Evolutionary conservation across 2,113 vertebrate species (phyloP), one percentile per base, ranked within the genome.

Genomic region (Platysternon megacephalum): DNA sequence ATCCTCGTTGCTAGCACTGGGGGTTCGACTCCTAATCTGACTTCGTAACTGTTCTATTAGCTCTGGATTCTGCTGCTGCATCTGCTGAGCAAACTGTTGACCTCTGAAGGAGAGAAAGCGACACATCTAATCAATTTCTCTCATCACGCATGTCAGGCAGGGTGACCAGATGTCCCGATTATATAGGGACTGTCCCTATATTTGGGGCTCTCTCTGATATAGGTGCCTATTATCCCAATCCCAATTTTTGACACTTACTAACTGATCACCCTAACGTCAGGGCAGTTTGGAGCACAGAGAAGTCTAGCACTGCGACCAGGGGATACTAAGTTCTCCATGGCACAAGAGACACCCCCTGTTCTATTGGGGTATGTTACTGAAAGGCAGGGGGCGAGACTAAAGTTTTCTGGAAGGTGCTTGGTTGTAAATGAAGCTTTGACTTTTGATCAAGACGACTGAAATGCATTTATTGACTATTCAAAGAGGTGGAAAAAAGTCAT

Each of bases 41-140:
- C 98, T 99, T 39, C 99, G 98, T 78, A 99, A 98, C 98, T 99
- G 99, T 93, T 99, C 99, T 49, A 99, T 99, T 19, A 99, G 97
- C 94, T 99, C 99, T 0, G 99, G 99, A 55, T 99, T 99, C 97
- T 99, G 99, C 98, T 99, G 99, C 97, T 99, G 99, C 99, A 99
- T 99, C 98, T 99, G 99, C 97, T 99, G 99, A 1, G 99, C 99
- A 0, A 99, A 99, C 97, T 99, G 99, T 94, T 99, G 99, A 35
- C 99, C 99, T 65, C 99, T 99, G 96, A 3, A 49, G 53, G 79
- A 32, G 28, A 46, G n/a, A 5, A 29, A 55, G 51, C 19, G 11
- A 24, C 3, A 3, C 68, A 10, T 5, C 65, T 39, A 39, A 72
- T 22, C 32, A 39, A 39, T 10, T 72, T 22, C 11, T 72, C n/a